Evolutionary conservation across 2,113 vertebrate species (phyloP), one percentile per base, ranked within the genome.

Genomic region (Oryzias melastigma): DNA sequence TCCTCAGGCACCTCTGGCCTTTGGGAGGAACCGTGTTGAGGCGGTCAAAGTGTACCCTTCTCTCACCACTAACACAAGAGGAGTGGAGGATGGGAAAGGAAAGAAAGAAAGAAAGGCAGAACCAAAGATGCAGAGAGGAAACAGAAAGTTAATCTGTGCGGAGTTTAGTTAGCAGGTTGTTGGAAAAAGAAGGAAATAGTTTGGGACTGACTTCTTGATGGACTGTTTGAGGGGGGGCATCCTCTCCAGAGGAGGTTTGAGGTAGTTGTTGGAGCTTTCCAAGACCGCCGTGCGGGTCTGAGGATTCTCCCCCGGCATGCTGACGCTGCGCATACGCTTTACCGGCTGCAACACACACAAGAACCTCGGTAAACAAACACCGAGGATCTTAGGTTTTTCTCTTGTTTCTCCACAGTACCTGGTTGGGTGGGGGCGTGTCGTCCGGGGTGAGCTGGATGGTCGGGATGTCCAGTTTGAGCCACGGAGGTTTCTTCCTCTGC

Each of bases 401-500:
- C 16, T 1, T 7, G n/a, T 18, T 47, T 47, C 35, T 35, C 12
- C 7, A 3, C 35, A 8, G 5, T 68, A 96, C 96, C 95, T 93
- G 93, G 13, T 87, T 76, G 5, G 70, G 75, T 50, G 73, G 65
- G 59, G 85, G 78, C 6, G 84, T 66, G 43, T 95, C 93, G 8
- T 97, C 95, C 1, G 85, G 84, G 0, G 88, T 75, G 0, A 82
- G 51, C 10, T 86, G 19, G 0, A 92, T 82, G 43, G 65, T 75
- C 0, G 95, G 97, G 63, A 95, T 95, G 84, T 98, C 95, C 84
- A 98, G 80, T 84, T 90, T 93, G 18, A 97, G 88, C 95, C 96
- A 95, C 22, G 96, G 95, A 0, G 96, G 96, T 82, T 99, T 98
- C 80, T 97, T 98, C 63, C 93, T 89, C 88, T 95, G 95, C 68